Conservation (phyloP, 2,797 vertebrate species). For the Falco cherrug region DNA sequence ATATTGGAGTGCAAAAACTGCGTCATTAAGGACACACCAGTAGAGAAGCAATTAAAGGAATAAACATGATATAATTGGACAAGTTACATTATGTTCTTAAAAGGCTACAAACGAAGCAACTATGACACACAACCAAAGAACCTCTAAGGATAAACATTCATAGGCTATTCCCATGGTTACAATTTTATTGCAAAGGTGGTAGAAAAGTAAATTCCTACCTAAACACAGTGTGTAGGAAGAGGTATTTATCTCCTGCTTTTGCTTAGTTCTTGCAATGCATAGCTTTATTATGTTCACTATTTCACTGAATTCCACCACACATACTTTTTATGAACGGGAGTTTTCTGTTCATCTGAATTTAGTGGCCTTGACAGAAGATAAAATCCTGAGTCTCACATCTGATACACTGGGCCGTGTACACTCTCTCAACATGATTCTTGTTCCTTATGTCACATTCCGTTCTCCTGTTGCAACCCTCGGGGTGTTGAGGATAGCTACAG, state of each 20-base stretch:
- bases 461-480: not conserved
- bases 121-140: not conserved
- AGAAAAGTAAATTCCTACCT: not conserved
- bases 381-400: not conserved
- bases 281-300: not conserved
- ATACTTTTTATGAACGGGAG: not conserved
- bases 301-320: not conserved
- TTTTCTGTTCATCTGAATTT: not conserved
- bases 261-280: not conserved
- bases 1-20: not conserved
- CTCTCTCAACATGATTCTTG: accelerated
- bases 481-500: not conserved
- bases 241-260: not conserved
- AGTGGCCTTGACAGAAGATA: not conserved
- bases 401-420: not conserved
- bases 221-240: not conserved
- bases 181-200: not conserved
- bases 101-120: conserved; percentile 25
- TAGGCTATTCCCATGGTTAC: conserved; percentile 6
- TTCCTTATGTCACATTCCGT: not conserved
- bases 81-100: conserved; percentile 57
- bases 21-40: not conserved
- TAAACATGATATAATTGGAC: conserved; percentile 47
- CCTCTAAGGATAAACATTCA: not conserved
- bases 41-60: conserved; percentile 67